Evolutionary conservation across 2,797 vertebrate species (phyloP).

Genomic region (Eulemur coronatus): DNA sequence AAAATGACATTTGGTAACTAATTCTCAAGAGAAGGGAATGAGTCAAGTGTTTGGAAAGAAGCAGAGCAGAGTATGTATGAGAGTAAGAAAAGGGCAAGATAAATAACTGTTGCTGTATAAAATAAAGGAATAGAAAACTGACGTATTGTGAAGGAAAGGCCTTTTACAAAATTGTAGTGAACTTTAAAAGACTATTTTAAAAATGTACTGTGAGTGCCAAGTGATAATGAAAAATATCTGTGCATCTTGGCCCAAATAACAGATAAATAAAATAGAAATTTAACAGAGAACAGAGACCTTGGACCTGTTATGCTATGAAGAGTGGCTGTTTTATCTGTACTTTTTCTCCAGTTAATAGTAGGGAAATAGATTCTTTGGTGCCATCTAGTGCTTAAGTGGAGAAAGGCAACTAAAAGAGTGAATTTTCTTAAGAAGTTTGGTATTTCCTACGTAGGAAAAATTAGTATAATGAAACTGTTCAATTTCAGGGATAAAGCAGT

Average conservation of each 20-base stretch:
- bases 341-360: not conserved
- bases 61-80: not conserved
- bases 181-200: not conserved
- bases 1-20: not conserved
- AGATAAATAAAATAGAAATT: constrained; percentile 44
- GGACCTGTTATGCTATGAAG: not conserved
- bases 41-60: constrained; percentile 25
- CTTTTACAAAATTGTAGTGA: not conserved
- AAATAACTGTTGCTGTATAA: constrained; percentile 7
- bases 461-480: not conserved
- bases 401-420: not conserved
- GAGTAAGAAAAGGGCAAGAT: not conserved
- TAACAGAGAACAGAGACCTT: not conserved
- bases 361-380: constrained; percentile 44
- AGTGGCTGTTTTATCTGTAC: not conserved
- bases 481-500: not conserved
- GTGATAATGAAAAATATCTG: not conserved
- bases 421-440: not conserved
- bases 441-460: not conserved
- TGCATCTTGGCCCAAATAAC: not conserved
- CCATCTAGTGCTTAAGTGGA: constrained; percentile 68
- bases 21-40: constrained; percentile 10
- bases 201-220: not conserved
- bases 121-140: not conserved
- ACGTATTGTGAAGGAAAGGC: not conserved